These are phyloP conservation scores for Amphiduros pacificus DNA, from an alignment of 2,888 invertebrate species.

Conservation along the genomic window DNA sequence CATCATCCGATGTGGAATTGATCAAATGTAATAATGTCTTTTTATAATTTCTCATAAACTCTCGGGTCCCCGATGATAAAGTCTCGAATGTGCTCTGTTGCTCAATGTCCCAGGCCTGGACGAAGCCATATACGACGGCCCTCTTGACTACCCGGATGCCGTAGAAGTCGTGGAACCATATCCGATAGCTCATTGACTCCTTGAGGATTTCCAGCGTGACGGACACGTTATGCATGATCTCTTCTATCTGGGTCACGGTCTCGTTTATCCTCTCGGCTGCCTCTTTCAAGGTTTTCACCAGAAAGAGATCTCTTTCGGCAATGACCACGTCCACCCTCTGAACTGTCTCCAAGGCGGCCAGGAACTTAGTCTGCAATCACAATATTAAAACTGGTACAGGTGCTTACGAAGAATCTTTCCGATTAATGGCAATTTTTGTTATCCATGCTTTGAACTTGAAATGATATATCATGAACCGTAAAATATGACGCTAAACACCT, in stretches of 20 bases:
- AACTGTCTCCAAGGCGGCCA: constrained; percentile 5
- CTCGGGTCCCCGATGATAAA: background rate
- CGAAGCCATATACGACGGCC: constrained; percentile 12
- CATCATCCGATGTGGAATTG: background rate
- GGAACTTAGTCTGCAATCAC: background rate
- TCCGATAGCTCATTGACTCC: background rate
- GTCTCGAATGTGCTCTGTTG: constrained; percentile 8
- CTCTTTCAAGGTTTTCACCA: background rate
- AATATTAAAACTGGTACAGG: too few relatives aligned
- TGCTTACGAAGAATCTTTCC: too few relatives aligned
- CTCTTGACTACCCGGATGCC: background rate
- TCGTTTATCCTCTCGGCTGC: background rate
- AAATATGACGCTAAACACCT: too few relatives aligned
- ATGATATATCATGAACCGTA: too few relatives aligned
- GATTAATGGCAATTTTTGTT: too few relatives aligned
- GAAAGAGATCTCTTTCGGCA: background rate
- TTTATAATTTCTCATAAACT: constrained; percentile 8
- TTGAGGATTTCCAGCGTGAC: background rate
- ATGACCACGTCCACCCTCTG: constrained; percentile 3
- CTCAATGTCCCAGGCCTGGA: constrained; percentile 12
- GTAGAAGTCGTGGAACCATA: constrained; percentile 5
- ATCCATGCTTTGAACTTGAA: too few relatives aligned
- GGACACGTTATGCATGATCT: constrained; percentile 10
- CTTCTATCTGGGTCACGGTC: constrained; percentile 1
- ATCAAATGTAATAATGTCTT: constrained; percentile 4